A percentile compares a stretch with the other conserved stretches of the same genome.
These are phyloP conservation scores for Astropecten irregularis DNA, from an alignment of 53 echinoderm and acorn worm species.

Conservation along the genomic window DNA sequence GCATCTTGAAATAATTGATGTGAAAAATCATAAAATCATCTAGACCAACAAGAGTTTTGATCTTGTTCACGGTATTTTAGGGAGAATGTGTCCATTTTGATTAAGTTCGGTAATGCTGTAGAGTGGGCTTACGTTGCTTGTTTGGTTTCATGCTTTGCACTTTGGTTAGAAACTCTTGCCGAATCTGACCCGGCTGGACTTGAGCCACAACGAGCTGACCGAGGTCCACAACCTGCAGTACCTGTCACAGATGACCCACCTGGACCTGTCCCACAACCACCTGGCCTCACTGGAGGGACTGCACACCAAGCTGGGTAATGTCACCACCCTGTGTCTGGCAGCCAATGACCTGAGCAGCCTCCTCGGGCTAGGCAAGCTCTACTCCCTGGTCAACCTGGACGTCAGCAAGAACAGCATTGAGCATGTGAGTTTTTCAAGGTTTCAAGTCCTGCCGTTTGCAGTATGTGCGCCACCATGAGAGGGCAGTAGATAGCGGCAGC, in stretches of 20 bases:
- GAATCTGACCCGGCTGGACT: constrained; percentile 70
- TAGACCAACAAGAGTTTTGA: too few species aligned
- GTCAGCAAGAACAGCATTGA: constrained; percentile 88
- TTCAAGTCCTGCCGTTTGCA: too few species aligned
- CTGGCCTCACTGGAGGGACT: constrained; percentile 72
- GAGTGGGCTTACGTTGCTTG: too few species aligned
- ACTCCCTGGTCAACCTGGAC: constrained; percentile 90
- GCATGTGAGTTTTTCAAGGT: constrained; percentile 61
- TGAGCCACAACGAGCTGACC: constrained; percentile 82
- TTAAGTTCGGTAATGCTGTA: too few species aligned
- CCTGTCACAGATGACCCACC: constrained; percentile 78
- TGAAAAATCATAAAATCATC: too few species aligned
- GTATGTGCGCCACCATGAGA: too few species aligned
- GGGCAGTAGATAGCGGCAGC: too few species aligned
- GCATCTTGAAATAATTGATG: too few species aligned
- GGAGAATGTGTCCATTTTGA: too few species aligned
- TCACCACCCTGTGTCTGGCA: constrained; percentile 81
- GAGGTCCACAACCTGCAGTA: constrained; percentile 74
- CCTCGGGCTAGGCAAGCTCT: constrained; percentile 81
- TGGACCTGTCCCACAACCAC: constrained; percentile 87
- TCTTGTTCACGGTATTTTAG: too few species aligned
- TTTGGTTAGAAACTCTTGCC: constrained; percentile 93
- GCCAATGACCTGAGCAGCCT: constrained; percentile 78
- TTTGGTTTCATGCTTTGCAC: too few species aligned
- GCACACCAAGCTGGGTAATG: constrained; percentile 87